Conservation (phyloP, 1,140 invertebrate genomes). For the Wasmannia auropunctata region DNA sequence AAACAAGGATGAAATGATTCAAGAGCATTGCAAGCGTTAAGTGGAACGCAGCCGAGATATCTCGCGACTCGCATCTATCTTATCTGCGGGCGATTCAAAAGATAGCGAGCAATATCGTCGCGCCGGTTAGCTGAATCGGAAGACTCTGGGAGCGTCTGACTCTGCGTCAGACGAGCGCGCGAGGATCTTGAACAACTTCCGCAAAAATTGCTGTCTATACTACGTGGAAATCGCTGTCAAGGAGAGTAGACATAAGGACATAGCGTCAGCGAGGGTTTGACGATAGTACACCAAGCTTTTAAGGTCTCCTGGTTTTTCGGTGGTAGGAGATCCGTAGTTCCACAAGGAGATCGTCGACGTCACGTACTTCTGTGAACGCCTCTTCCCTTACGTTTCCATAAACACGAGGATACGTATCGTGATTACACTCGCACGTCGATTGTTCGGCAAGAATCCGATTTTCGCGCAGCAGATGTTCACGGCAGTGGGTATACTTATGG, state of each 20-base stretch:
- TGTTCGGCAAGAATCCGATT: slow-evolving; percentile 50
- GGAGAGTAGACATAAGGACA: neutral
- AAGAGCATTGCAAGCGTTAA: no score
- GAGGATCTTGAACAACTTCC: slow-evolving; percentile 56
- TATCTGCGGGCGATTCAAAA: slow-evolving; percentile 76
- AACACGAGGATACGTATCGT: slow-evolving; percentile 71
- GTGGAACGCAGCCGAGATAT: slow-evolving; percentile 25
- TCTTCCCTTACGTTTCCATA: slow-evolving; percentile 69
- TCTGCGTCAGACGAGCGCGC: neutral
- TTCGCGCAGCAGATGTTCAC: slow-evolving; percentile 72
- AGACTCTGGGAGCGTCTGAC: no score
- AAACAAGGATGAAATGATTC: no score
- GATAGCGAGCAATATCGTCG: slow-evolving; percentile 68
- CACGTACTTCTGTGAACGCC: slow-evolving; percentile 69
- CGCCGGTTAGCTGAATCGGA: slow-evolving; percentile 62
- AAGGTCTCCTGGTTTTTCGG: slow-evolving; percentile 74
- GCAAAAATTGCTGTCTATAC: slow-evolving; percentile 56
- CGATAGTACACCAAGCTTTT: slow-evolving; percentile 72
- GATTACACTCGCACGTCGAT: slow-evolving; percentile 63
- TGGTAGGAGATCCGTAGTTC: no score
- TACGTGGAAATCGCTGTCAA: slow-evolving; percentile 68
- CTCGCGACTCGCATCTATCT: neutral
- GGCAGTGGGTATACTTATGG: slow-evolving; percentile 54
- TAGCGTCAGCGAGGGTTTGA: slow-evolving; percentile 70
- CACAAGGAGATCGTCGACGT: slow-evolving; percentile 65